A percentile compares a stretch with the other conserved stretches of the same genome.
Evolutionary conservation across 2,113 vertebrate species (phyloP).

Genomic region (Peromyscus californicus): DNA sequence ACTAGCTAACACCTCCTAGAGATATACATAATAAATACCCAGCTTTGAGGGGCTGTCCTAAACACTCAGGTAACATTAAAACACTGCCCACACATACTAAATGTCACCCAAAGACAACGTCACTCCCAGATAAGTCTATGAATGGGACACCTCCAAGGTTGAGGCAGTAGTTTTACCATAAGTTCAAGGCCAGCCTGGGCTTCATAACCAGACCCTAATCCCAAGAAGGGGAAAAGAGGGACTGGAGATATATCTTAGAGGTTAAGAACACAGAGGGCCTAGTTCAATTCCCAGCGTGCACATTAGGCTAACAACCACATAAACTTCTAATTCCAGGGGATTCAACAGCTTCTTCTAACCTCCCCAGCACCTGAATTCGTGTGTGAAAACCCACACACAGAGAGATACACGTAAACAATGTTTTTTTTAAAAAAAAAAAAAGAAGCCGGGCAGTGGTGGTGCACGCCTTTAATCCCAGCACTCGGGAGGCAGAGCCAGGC

Average conservation of each 20-base stretch:
- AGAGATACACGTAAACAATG: neutral
- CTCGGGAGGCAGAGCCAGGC: too few species aligned
- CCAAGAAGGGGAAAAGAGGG: too few species aligned
- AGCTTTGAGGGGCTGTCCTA: neutral
- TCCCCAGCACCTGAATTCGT: neutral
- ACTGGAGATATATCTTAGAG: neutral
- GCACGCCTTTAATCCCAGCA: too few species aligned
- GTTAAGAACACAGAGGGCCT: neutral
- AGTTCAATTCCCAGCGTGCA: neutral
- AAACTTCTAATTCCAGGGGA: neutral
- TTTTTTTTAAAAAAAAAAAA: neutral
- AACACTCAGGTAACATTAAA: neutral
- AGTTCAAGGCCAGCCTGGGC: neutral
- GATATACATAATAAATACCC: neutral
- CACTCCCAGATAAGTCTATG: neutral
- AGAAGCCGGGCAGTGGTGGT: too few species aligned
- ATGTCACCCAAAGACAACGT: neutral
- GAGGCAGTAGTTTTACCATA: neutral
- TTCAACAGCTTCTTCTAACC: neutral
- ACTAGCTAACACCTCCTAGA: neutral
- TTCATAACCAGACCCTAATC: neutral
- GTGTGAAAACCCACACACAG: neutral
- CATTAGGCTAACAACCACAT: neutral
- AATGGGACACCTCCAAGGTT: too few species aligned
- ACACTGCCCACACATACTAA: neutral